A percentile compares a stretch with the other conserved stretches of the same genome.
phyloP scores from a whole-genome alignment of 1,140 invertebrate species.

The Charaxes varanes region DNA sequence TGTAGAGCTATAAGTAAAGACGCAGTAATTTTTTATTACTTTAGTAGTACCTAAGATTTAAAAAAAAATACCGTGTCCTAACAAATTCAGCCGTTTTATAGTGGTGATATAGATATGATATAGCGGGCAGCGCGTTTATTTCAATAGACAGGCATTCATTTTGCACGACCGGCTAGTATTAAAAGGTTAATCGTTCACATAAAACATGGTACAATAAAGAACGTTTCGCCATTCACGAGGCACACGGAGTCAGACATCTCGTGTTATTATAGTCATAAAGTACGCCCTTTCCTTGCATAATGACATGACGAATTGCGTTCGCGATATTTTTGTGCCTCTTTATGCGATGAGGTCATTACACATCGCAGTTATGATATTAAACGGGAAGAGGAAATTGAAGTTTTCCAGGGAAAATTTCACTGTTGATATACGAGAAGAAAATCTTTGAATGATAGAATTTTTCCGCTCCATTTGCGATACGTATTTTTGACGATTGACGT shows the following conservation, averaged over 20 bases:
- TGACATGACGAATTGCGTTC: constrained; percentile 71
- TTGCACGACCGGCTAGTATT: constrained; percentile 52
- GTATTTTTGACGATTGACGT: too few relatives aligned
- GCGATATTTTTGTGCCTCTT: constrained; percentile 68
- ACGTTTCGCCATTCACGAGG: constrained; percentile 59
- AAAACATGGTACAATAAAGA: constrained; percentile 70
- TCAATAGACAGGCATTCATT: constrained; percentile 52
- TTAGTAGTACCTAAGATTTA: too few relatives aligned
- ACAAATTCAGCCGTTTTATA: too few relatives aligned
- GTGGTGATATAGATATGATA: too few relatives aligned
- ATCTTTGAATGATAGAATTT: too few relatives aligned
- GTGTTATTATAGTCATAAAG: constrained; percentile 72
- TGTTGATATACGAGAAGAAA: too few relatives aligned
- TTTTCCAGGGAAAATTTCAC: neutral
- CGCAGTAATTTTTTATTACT: too few relatives aligned
- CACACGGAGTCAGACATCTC: constrained; percentile 65
- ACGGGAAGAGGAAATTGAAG: constrained; percentile 17
- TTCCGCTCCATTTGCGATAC: too few relatives aligned
- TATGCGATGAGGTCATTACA: constrained; percentile 62
- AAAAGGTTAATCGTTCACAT: constrained; percentile 73
- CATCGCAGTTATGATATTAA: constrained; percentile 39
- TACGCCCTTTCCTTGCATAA: constrained; percentile 72
- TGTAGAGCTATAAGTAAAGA: too few relatives aligned
- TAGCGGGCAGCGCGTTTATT: constrained; percentile 20
- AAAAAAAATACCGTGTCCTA: too few relatives aligned